phyloP scores from a whole-genome alignment of 1,140 invertebrate species.

The Sesamia nonagrioides region DNA sequence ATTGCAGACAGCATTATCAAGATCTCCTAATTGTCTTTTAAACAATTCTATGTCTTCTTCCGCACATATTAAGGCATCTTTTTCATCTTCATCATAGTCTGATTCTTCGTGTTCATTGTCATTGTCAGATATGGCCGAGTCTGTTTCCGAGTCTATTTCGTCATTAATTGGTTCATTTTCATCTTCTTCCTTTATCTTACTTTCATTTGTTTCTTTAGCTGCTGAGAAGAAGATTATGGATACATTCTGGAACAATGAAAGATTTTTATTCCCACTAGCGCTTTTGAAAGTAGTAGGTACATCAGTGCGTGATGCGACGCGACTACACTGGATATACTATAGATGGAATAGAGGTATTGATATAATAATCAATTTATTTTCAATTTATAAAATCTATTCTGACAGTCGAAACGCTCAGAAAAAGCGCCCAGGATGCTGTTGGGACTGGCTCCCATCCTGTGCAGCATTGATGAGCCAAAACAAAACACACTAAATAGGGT shows the following conservation, averaged over 20 bases:
- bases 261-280: neutral
- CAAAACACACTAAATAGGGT: too few relatives aligned
- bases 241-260: slow-evolving; percentile 72
- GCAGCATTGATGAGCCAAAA: too few relatives aligned
- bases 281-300: too few relatives aligned
- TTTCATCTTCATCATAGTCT: slow-evolving; percentile 62
- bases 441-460: too few relatives aligned
- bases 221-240: slow-evolving; percentile 84
- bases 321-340: too few relatives aligned
- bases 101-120: slow-evolving; percentile 47
- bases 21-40: slow-evolving; percentile 74
- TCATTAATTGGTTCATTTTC: slow-evolving; percentile 53
- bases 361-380: too few relatives aligned
- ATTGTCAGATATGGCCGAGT: slow-evolving; percentile 50
- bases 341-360: too few relatives aligned
- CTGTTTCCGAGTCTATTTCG: slow-evolving; percentile 61
- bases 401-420: too few relatives aligned
- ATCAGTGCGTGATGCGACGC: too few relatives aligned
- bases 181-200: slow-evolving; percentile 77
- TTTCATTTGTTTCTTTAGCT: slow-evolving; percentile 87
- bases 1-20: slow-evolving; percentile 79
- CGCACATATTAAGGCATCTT: slow-evolving; percentile 75
- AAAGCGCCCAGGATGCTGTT: too few relatives aligned
- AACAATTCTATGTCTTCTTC: slow-evolving; percentile 83
- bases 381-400: too few relatives aligned